Percentiles rank a stretch among this genome's conserved stretches.
These are phyloP conservation scores for Yponomeuta plumbellus DNA, from an alignment of 2,888 invertebrate genomes.

Conservation along the genomic window DNA sequence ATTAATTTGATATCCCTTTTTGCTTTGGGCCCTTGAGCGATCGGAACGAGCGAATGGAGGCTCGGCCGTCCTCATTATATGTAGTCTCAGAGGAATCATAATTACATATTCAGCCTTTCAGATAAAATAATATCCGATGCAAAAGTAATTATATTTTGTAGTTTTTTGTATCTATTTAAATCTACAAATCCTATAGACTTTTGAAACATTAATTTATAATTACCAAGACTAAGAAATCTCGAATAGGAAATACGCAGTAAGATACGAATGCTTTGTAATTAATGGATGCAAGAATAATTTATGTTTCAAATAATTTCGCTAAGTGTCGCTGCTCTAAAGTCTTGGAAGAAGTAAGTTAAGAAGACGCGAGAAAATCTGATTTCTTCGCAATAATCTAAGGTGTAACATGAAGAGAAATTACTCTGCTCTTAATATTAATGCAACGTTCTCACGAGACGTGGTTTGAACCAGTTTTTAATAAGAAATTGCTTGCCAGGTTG, in stretches of 20 bases:
- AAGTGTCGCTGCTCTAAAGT: background rate
- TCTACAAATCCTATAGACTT: background rate
- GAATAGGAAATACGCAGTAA: no score
- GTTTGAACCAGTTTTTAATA: conserved; percentile 51
- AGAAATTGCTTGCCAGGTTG: conserved; percentile 42
- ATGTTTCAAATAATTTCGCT: no score
- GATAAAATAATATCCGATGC: conserved; percentile 53
- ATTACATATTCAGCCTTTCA: conserved; percentile 55
- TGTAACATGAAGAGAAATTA: conserved; percentile 4
- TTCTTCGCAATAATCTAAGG: background rate
- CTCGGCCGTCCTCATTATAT: conserved; percentile 66
- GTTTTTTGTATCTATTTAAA: background rate
- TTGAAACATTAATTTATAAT: background rate
- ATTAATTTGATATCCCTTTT: conserved; percentile 77
- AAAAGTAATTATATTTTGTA: conserved; percentile 32
- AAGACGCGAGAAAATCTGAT: background rate
- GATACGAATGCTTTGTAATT: no score
- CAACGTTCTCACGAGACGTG: conserved; percentile 32
- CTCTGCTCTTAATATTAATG: conserved; percentile 30
- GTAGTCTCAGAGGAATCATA: conserved; percentile 67
- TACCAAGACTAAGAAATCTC: background rate
- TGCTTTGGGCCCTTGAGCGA: conserved; percentile 72
- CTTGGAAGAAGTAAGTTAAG: background rate
- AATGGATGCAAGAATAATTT: no score
- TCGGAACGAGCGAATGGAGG: conserved; percentile 56